A percentile compares a stretch with the other conserved stretches of the same genome.
Conservation (phyloP, 2,888 invertebrate genomes). For the Drosophila affinis region DNA sequence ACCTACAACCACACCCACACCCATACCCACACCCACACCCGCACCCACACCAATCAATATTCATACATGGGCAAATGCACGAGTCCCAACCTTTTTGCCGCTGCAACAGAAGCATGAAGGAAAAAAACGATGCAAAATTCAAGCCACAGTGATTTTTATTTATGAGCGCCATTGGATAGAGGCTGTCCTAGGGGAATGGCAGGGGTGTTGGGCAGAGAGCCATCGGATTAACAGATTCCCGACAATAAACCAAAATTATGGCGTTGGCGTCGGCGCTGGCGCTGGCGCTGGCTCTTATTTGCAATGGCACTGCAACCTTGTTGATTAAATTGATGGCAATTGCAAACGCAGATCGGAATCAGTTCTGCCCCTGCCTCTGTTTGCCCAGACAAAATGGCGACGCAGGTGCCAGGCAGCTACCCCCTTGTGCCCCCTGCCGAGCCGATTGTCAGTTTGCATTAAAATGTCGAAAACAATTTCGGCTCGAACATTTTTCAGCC, state of each 20-base stretch:
- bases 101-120: conserved; percentile 20
- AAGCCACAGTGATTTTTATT: conserved; percentile 75
- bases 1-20: conserved; percentile 3
- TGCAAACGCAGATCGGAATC: conserved; percentile 50
- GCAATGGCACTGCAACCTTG: conserved; percentile 52
- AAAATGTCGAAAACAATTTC: conserved; percentile 46
- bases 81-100: conserved; percentile 11
- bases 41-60: conserved; percentile 31
- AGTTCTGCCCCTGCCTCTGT: conserved; percentile 8
- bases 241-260: conserved; percentile 74
- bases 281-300: conserved; percentile 67
- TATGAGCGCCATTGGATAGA: conserved; percentile 55
- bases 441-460: conserved; percentile 48
- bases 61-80: conserved; percentile 47
- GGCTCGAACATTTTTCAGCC: conserved; percentile 44
- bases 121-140: conserved; percentile 67
- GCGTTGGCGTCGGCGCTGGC: conserved; percentile 47
- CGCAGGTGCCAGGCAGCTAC: conserved; percentile 38
- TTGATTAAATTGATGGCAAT: conserved; percentile 74
- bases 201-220: conserved; percentile 30
- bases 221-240: conserved; percentile 74
- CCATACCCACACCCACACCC: conserved; percentile 11
- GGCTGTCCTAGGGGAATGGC: conserved; percentile 24
- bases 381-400: conserved; percentile 45
- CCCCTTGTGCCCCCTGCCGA: not conserved